Conservation (phyloP, 2,797 vertebrate genomes). For the Periparus ater region DNA sequence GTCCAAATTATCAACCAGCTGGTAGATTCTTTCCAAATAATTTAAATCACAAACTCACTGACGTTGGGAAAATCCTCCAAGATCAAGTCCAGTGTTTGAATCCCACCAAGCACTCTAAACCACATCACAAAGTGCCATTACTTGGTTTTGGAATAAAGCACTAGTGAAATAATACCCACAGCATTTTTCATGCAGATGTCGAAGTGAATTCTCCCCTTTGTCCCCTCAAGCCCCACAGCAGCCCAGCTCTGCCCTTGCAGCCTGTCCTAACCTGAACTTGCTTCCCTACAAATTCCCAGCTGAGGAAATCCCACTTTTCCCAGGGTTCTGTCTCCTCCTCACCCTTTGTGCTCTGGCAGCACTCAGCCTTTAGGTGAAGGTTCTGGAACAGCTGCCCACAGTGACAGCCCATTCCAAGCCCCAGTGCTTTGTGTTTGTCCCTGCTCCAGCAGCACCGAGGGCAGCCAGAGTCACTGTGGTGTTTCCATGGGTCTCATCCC, state of each 20-base stretch:
- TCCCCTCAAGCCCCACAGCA: accelerated
- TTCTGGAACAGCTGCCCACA: neutral
- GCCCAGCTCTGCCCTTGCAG: neutral
- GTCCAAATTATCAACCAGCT: neutral
- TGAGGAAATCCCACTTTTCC: neutral
- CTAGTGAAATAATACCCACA: neutral
- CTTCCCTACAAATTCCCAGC: neutral
- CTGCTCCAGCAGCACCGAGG: neutral
- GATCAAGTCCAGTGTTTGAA: neutral
- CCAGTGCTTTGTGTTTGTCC: neutral
- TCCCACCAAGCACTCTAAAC: neutral
- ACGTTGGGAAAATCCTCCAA: neutral
- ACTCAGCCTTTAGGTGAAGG: accelerated
- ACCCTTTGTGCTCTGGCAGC: neutral
- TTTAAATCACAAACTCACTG: accelerated
- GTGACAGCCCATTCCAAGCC: neutral
- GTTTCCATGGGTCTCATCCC: neutral
- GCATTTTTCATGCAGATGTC: neutral
- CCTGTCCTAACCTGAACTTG: accelerated
- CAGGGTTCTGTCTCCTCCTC: neutral
- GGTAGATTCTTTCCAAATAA: neutral
- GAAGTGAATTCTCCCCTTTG: neutral
- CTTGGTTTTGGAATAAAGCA: neutral
- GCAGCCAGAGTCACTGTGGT: neutral
- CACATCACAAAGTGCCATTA: neutral